Evolutionary conservation across 2,888 invertebrate species (phyloP).

Genomic region (Galeruca laticollis): DNA sequence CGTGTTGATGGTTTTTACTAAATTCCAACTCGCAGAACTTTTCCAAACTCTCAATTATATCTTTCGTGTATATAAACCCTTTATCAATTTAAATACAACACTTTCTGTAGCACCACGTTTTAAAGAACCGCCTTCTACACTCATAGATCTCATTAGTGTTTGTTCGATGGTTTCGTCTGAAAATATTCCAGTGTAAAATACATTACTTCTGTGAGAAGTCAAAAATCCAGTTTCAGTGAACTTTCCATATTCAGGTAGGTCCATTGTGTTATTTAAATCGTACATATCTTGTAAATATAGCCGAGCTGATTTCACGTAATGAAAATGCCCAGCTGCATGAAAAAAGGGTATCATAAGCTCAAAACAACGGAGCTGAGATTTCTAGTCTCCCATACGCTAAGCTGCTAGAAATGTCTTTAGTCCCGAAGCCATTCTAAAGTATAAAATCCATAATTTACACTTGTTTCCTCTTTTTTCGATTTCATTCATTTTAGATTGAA

Average conservation of each 20-base stretch:
- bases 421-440: neutral
- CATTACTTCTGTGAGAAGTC: conserved; percentile 3
- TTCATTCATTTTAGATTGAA: neutral
- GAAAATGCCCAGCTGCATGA: conserved; percentile 14
- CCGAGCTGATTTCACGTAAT: conserved; percentile 8
- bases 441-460: conserved; percentile 7
- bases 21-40: neutral
- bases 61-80: neutral
- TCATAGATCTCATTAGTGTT: neutral
- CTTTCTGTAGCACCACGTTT: neutral
- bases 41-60: neutral
- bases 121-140: no score
- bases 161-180: neutral
- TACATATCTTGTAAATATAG: conserved; percentile 4
- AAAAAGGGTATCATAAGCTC: conserved; percentile 3
- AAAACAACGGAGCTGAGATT: neutral
- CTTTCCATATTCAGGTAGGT: conserved; percentile 2
- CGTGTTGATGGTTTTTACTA: no score
- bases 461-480: neutral
- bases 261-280: neutral
- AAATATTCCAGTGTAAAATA: neutral
- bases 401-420: neutral
- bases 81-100: neutral
- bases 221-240: conserved; percentile 4
- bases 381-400: conserved; percentile 3